phyloP scores from a whole-genome alignment of 53 echinoderm and acorn worm species.

The Actinopyga echinites region DNA sequence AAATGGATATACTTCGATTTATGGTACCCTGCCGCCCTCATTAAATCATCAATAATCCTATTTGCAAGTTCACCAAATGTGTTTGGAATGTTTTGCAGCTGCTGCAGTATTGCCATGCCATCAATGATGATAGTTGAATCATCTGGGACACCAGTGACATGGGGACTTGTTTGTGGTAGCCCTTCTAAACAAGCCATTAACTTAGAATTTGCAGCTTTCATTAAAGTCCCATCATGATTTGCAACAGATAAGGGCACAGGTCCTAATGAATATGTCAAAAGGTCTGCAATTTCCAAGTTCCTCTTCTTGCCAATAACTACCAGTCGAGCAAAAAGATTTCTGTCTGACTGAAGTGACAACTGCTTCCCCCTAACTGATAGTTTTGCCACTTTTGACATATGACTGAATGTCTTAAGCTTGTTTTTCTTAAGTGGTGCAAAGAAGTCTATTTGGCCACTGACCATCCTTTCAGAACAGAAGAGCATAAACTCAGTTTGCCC shows the following conservation, averaged over 20 bases:
- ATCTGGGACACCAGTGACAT: neutral
- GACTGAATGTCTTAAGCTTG: slow-evolving; percentile 46
- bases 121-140: slow-evolving; percentile 40
- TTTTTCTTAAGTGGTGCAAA: slow-evolving; percentile 23
- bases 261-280: slow-evolving; percentile 52
- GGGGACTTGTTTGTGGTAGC: neutral
- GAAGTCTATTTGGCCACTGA: slow-evolving; percentile 42
- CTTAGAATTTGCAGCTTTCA: slow-evolving; percentile 45
- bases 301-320: slow-evolving; percentile 25
- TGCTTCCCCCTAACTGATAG: slow-evolving; percentile 44
- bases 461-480: slow-evolving; percentile 19
- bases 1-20: slow-evolving; percentile 32
- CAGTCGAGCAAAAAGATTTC: slow-evolving; percentile 44
- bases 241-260: slow-evolving; percentile 35
- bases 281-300: slow-evolving; percentile 16
- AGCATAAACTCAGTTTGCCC: slow-evolving; percentile 13
- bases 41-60: slow-evolving; percentile 11
- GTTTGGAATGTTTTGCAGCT: slow-evolving; percentile 4
- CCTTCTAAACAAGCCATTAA: slow-evolving; percentile 42
- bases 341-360: slow-evolving; percentile 14
- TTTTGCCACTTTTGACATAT: slow-evolving; percentile 17
- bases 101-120: slow-evolving; percentile 61
- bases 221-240: slow-evolving; percentile 46
- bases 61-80: slow-evolving; percentile 33
- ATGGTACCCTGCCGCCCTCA: neutral